Conservation (phyloP, 1,140 invertebrate species). For the Caenorhabditis brenneri region DNA sequence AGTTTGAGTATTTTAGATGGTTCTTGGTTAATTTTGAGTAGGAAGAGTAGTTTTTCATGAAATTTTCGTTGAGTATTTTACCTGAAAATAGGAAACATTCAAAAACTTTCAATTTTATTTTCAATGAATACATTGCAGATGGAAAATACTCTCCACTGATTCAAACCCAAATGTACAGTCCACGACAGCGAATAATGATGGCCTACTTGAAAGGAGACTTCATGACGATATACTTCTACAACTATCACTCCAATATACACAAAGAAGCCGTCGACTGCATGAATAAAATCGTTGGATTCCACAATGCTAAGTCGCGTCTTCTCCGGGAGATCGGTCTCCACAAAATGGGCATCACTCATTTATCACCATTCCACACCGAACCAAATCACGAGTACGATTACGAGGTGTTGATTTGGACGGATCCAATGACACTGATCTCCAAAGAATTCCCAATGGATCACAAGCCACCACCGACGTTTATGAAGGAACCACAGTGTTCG, state of each 20-base stretch:
- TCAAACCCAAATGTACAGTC: not conserved
- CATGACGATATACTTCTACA: conserved; percentile 30
- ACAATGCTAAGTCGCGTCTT: conserved; percentile 60
- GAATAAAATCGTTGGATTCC: conserved; percentile 56
- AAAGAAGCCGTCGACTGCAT: conserved; percentile 1
- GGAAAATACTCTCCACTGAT: conserved; percentile 5
- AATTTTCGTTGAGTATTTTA: no score
- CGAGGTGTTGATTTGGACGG: conserved; percentile 59
- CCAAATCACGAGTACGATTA: conserved; percentile 56
- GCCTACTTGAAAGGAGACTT: conserved; percentile 12
- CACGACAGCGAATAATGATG: conserved; percentile 11
- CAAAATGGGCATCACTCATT: conserved; percentile 66
- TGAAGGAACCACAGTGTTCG: conserved; percentile 55
- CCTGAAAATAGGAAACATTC: no score
- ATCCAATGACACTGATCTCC: conserved; percentile 59
- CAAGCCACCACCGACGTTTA: conserved; percentile 59
- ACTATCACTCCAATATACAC: conserved; percentile 12
- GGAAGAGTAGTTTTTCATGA: no score
- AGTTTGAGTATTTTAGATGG: no score
- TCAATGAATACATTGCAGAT: no score
- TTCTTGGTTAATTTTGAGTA: no score
- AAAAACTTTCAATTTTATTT: no score
- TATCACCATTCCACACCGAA: conserved; percentile 47
- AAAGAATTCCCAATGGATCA: conserved; percentile 61
- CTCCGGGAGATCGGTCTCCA: conserved; percentile 65